Percentiles rank a stretch among this genome's conserved stretches.
Evolutionary conservation across 2,888 invertebrate species (phyloP).

Genomic region (Spisula subtruncata): DNA sequence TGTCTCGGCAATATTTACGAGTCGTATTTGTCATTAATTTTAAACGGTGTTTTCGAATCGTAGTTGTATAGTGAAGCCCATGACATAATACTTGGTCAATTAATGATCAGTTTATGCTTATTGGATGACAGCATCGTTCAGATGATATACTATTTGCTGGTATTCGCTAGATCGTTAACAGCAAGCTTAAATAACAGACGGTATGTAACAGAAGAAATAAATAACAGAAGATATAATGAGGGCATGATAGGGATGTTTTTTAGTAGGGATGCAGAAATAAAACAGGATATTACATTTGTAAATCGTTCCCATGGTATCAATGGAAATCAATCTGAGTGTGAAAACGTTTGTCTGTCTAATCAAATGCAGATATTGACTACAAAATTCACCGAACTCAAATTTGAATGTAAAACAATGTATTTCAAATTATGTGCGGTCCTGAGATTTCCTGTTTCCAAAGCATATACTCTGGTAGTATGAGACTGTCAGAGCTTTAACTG

Average conservation of each 20-base stretch:
- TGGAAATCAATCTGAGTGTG: conserved; percentile 9
- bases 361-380: background rate
- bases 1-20: too few species aligned
- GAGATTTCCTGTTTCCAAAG: background rate
- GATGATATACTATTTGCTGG: background rate
- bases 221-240: background rate
- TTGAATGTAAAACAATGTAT: background rate
- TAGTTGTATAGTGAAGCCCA: too few species aligned
- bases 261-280: background rate
- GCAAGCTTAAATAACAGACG: background rate
- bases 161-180: too few species aligned
- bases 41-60: too few species aligned
- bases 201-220: background rate
- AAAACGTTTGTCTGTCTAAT: background rate
- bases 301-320: conserved; percentile 16
- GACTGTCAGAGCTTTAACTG: background rate
- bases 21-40: too few species aligned
- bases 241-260: background rate
- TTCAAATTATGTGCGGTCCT: background rate
- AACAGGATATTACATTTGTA: background rate
- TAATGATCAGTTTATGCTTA: too few species aligned
- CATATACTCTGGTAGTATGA: too few species aligned
- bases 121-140: background rate
- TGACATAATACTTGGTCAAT: too few species aligned
- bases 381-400: background rate